Evolutionary conservation across 1,140 invertebrate species (phyloP), one percentile per base, ranked within the genome.

Genomic region (Leptinotarsa undecemlineata): DNA sequence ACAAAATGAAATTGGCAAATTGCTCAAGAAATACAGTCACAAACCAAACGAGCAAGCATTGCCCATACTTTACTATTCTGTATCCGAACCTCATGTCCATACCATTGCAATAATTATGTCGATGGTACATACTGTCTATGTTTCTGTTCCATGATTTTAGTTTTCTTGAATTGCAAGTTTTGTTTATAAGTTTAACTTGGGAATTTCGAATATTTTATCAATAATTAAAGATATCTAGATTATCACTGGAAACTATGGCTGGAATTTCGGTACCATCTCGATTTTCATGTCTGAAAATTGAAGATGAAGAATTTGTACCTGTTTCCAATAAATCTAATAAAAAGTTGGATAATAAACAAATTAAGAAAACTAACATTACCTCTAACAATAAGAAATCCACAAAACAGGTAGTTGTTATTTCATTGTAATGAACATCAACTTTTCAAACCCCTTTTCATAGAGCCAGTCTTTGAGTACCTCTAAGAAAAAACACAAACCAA

Each of bases 261-360:
- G 51, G 51, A 57, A 57, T 57, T n/a, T 57, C 51, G 15, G 88
- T 90, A 69, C 87, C 88, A 78, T 91, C 90, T 48, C 84, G 90
- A 64, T 91, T 90, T 83, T 88, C 89, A 73, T 88, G 88, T 66
- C 84, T 91, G 23, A 87, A 88, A 82, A 86, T 89, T 33, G 89
- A 90, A 78, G 90, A 89, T 77, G 89, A 90, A 74, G 89, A 90
- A 72, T 83, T 85, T 75, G 77, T 82, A 17, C 71, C 77, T 19
- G 60, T 67, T 21, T 63, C 79, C 48, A 42, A 82, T 82, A 85
- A 80, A 85, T 85, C 77, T 76, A 82, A 74, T 23, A 76, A 88
- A 84, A 57, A 57, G 51, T 74, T 78, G 15, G 76, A 79, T 11
- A 68, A 47, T 47, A 82, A 75, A 62, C 48, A 47, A 26, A 68